Evolutionary conservation across 2,797 vertebrate species (phyloP).

Genomic region (Cuculus canorus): DNA sequence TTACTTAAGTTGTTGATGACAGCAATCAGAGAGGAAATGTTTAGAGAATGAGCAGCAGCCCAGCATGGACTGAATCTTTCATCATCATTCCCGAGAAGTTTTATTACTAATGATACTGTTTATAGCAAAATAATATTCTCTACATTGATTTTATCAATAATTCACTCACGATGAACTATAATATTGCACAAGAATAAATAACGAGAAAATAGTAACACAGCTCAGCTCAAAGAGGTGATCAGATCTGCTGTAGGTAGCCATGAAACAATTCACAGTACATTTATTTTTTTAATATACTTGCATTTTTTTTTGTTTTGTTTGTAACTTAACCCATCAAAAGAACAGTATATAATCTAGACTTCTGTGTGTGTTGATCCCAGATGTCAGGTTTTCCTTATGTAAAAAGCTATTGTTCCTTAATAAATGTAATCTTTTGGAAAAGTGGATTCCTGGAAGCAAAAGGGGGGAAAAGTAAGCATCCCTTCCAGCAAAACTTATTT

Average conservation of each 20-base stretch:
- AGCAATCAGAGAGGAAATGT: constrained; percentile 20
- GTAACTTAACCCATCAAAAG: constrained; percentile 35
- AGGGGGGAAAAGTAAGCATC: constrained; percentile 16
- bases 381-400: constrained; percentile 54
- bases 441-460: constrained; percentile 31
- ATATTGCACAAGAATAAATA: constrained; percentile 59
- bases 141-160: constrained; percentile 68
- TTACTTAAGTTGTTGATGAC: constrained; percentile 51
- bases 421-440: constrained; percentile 60
- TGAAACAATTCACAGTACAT: constrained; percentile 34
- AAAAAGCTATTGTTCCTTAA: constrained; percentile 52
- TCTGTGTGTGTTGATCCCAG: constrained; percentile 48
- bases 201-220: constrained; percentile 38
- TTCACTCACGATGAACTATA: constrained; percentile 44
- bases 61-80: background rate
- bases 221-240: background rate
- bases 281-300: constrained; percentile 17
- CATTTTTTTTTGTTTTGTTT: constrained; percentile 40
- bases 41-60: constrained; percentile 34
- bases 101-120: constrained; percentile 61
- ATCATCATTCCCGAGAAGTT: constrained; percentile 20
- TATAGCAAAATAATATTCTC: constrained; percentile 55
- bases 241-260: constrained; percentile 41
- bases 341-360: constrained; percentile 19
- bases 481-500: constrained; percentile 71